phyloP scores from a whole-genome alignment of 2,113 vertebrate genomes.

The Cyanoramphus novaezelandiae region DNA sequence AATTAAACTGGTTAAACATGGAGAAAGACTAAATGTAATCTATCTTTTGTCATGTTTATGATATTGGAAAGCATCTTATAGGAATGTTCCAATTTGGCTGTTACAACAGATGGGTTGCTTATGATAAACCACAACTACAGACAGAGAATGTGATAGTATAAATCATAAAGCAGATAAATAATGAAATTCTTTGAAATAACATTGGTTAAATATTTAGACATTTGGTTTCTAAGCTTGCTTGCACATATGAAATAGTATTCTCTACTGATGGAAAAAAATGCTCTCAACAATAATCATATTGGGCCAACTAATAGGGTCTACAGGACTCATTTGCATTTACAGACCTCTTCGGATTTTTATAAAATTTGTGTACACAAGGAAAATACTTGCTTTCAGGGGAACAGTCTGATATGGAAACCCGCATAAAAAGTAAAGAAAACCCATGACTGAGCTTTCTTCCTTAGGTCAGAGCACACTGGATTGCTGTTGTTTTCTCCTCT shows the following conservation, averaged over 20 bases:
- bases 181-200: constrained; percentile 84
- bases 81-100: constrained; percentile 84
- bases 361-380: background rate
- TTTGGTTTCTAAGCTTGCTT: constrained; percentile 78
- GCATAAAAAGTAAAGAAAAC: background rate
- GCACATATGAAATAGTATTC: constrained; percentile 73
- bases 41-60: constrained; percentile 89
- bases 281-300: constrained; percentile 52
- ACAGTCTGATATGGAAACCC: background rate
- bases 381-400: background rate
- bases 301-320: constrained; percentile 50
- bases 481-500: background rate
- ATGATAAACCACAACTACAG: constrained; percentile 82
- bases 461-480: background rate
- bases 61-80: constrained; percentile 81
- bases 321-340: constrained; percentile 35
- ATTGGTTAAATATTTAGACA: constrained; percentile 87
- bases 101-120: constrained; percentile 83
- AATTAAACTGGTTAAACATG: constrained; percentile 89
- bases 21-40: constrained; percentile 87
- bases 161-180: constrained; percentile 88
- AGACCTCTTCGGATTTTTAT: constrained; percentile 32
- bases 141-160: constrained; percentile 82
- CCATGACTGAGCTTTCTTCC: background rate
- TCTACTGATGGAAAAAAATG: constrained; percentile 68